Evolutionary conservation across 2,888 invertebrate species (phyloP).

Genomic region (Zelleria hepariella): DNA sequence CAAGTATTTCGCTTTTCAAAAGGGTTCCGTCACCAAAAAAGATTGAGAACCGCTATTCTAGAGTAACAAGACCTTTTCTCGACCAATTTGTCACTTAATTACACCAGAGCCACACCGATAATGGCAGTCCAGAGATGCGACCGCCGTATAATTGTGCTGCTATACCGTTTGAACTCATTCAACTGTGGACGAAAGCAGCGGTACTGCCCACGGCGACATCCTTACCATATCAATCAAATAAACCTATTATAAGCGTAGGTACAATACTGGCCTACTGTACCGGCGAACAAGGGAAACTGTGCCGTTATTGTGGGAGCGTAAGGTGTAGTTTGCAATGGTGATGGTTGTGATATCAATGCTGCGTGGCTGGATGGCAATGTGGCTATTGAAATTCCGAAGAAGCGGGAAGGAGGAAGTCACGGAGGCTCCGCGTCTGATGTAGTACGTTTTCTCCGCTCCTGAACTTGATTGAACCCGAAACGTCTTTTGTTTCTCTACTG

Average conservation of each 20-base stretch:
- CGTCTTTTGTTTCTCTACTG: constrained; percentile 10
- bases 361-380: constrained; percentile 46
- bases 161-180: constrained; percentile 56
- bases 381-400: constrained; percentile 69
- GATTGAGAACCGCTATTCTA: too few relatives aligned
- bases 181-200: constrained; percentile 65
- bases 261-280: constrained; percentile 24
- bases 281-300: background rate
- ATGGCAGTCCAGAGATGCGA: constrained; percentile 27
- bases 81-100: constrained; percentile 11
- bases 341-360: background rate
- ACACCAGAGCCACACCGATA: constrained; percentile 52
- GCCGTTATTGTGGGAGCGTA: background rate
- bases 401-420: constrained; percentile 71
- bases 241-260: constrained; percentile 39
- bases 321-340: background rate
- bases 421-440: constrained; percentile 47
- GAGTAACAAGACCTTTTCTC: constrained; percentile 33
- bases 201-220: constrained; percentile 57
- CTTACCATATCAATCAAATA: constrained; percentile 61
- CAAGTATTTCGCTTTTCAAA: too few relatives aligned
- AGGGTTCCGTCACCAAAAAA: too few relatives aligned
- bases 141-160: constrained; percentile 55
- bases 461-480: constrained; percentile 57
- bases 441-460: constrained; percentile 66